Evolutionary conservation across 1,140 invertebrate genomes (phyloP), one percentile per base, ranked within the genome.

Genomic region (Parasteatoda tepidariorum): DNA sequence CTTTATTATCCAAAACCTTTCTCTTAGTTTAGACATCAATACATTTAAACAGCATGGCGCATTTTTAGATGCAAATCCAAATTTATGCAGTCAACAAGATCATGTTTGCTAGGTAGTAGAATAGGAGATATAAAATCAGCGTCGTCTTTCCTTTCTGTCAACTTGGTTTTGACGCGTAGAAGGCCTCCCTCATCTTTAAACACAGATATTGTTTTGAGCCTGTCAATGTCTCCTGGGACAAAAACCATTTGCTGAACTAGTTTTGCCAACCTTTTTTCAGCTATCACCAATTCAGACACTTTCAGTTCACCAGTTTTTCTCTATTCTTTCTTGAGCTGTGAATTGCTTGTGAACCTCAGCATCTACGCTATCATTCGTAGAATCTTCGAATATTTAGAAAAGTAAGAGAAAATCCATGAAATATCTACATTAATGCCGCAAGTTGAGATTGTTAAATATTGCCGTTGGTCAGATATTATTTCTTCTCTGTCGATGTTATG

Each of bases 1-100:
- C n/a, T 54, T 62, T 18, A 81, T 30, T n/a, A 81, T 55, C 76
- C 64, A 81, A 30, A 26, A 81, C 9, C 18, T 54, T 15, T 64
- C 24, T 31, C 64, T n/a, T 2, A 81, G 34, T 5, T 81, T 7
- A 9, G 61, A 7, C 54, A 55, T 54, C 9, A 59, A 30, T 7
- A 3, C 11, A 18, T 26, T 11, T 13, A 57, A 11, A 1, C 48
- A 4, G 15, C 9, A 26, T 0, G 54, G 70, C 31, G 6, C 22
- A 15, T 31, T 6, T 6, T 57, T 28, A n/a, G 15, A 41, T 68
- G 66, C 22, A 6, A 22, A n/a, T 3, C 7, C 18, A 34, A 5
- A 7, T 38, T 68, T 4, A 68, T 18, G 3, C 3, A 9, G 2
- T 68, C 3, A 0, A 38, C 66, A 3, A 68, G 31, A 18, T 9